Conservation (phyloP, 2,113 vertebrate genomes). For the Clarias macrocephalus region DNA sequence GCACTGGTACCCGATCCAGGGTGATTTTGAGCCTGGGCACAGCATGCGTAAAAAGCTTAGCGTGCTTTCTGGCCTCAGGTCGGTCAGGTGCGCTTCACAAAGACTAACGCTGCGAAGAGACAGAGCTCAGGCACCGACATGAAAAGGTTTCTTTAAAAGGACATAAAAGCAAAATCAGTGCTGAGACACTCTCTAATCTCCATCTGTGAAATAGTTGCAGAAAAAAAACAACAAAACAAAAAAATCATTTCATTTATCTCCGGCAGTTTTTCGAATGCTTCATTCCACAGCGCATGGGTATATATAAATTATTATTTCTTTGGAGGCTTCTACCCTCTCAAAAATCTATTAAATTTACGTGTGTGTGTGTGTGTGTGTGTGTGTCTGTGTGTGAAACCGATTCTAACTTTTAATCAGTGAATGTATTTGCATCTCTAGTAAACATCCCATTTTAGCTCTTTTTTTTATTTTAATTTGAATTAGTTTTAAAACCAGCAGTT, state of each 20-base stretch:
- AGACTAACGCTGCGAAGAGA: neutral
- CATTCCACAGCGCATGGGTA: neutral
- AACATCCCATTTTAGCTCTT: neutral
- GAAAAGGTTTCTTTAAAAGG: neutral
- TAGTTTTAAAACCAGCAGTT: neutral
- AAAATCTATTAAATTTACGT: neutral
- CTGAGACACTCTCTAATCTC: neutral
- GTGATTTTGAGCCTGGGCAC: neutral
- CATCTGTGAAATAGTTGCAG: neutral
- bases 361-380: neutral
- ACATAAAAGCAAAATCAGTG: neutral
- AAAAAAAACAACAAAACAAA: neutral
- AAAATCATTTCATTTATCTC: neutral
- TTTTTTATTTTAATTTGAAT: neutral
- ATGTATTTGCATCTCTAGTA: neutral
- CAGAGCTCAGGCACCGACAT: slow-evolving; percentile 2
- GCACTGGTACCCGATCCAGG: neutral
- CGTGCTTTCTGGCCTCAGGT: slow-evolving; percentile 15
- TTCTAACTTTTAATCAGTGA: slow-evolving; percentile 13
- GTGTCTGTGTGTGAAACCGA: neutral
- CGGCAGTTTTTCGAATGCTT: neutral
- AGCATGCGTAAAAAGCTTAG: neutral
- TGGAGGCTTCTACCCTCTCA: neutral
- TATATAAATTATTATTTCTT: neutral
- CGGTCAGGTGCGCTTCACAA: slow-evolving; percentile 14